A percentile compares a stretch with the other conserved stretches of the same genome.
These are phyloP conservation scores for Stegostoma tigrinum DNA, from an alignment of 2,113 vertebrate genomes.

Conservation along the genomic window DNA sequence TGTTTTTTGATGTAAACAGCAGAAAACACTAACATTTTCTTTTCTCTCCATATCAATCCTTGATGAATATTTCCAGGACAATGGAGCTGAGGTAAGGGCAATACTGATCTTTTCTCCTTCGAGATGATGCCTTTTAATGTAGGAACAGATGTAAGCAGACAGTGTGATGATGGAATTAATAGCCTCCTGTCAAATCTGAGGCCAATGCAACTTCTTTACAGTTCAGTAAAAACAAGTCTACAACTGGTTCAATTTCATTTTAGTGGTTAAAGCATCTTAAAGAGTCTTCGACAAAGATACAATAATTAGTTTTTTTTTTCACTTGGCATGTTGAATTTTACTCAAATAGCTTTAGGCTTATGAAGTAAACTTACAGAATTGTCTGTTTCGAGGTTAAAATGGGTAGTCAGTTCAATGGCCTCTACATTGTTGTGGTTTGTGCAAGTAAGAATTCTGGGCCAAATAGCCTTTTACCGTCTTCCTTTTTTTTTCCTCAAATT, in stretches of 20 bases:
- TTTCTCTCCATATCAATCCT: not conserved
- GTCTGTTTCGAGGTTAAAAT: not conserved
- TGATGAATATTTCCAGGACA: not conserved
- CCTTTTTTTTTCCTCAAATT: not conserved
- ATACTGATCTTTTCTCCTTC: not conserved
- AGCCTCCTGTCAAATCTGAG: not conserved
- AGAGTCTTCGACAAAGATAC: not conserved
- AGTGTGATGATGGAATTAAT: not conserved
- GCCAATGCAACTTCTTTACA: not conserved
- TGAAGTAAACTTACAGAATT: not conserved
- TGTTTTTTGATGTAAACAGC: not conserved
- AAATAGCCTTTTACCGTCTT: not conserved
- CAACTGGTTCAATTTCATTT: not conserved
- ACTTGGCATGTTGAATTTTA: not conserved
- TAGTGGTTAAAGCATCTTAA: not conserved
- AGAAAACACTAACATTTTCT: not conserved
- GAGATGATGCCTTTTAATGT: not conserved
- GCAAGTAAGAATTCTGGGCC: not conserved
- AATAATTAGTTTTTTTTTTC: not conserved
- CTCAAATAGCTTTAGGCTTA: not conserved
- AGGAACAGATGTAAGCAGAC: no score
- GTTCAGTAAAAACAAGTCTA: not conserved
- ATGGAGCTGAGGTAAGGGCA: conserved; percentile 8
- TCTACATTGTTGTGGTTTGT: not conserved
- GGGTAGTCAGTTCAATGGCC: not conserved